Base-by-base conservation (phyloP, 2,113 vertebrate species). In the Odocoileus virginianus region DNA sequence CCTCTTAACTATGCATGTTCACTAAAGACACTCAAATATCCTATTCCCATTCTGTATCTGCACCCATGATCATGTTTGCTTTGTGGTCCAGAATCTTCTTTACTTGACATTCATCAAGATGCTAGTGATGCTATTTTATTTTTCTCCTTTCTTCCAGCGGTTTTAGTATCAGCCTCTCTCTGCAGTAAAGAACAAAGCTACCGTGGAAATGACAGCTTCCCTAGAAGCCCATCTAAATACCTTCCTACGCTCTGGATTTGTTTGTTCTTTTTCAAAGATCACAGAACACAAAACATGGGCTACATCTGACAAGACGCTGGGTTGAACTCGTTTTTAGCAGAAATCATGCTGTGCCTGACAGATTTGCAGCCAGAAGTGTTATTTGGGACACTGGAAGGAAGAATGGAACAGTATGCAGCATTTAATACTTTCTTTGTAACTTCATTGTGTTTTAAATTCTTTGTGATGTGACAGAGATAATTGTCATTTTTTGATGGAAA, bases 181-280 rank as follows among this genome's bases (percentile, higher is more conserved):
- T 89, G 82, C 30, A 55, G 71, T 60, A 76, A 94, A 97, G 57
- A 96, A 93, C 83, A 97, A 97, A 98, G 89, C 78, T 55, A 33
- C 57, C 7, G n/a, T 82, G 79, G 81, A 92, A 95, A 89, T 78
- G 92, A 96, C 97, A 98, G 97, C 58, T 95, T 94, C 94, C 67
- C 92, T 47, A 86, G 96, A 95, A 97, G 95, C 86, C 86, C 83
- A 76, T 95, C 86, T 94, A 96, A 97, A 55, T 96, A 87, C 14
- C 86, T 83, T 93, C 94, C 94, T 84, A 84, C 0, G 0, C 96
- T 58, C 45, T 0, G 0, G 50, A n/a, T 94, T 93, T 97, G 89
- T 98, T 96, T 98, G 95, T 97, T 97, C 85, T 94, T 95, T 88
- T 95, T 55, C 96, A 93, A 97, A 97, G 95, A 98, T 97, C 79